Base-by-base conservation (phyloP, 2,113 vertebrate species). In the Microcebus tavaratra region DNA sequence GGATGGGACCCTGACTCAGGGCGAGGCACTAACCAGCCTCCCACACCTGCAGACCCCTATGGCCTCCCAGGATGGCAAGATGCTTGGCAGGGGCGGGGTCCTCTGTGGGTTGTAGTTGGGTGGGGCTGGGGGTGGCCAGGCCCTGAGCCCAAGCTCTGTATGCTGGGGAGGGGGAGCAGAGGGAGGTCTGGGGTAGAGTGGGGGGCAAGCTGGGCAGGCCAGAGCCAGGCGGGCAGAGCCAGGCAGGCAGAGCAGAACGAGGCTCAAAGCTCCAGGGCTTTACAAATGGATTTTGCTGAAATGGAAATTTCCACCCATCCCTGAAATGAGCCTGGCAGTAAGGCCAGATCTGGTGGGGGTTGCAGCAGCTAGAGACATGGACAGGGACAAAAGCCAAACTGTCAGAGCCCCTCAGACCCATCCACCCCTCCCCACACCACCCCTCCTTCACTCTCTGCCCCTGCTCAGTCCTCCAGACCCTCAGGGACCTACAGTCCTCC, bases 231-330 rank as follows among this genome's bases (percentile, higher is more conserved):
- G 23, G 63, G 61, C 88, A 97, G 88, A 95, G 90, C 73, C 94
- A 96, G 75, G 92, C 80, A 0, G 83, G 90, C 92, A 96, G 78
- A 97, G 72, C 90, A 92, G 94, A 96, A 88, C 0, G 25, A 98
- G 87, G 93, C 97, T 94, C 92, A 98, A 97, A 98, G 95, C 98
- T 97, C 97, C 90, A 97, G 96, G 97, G 96, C 96, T 98, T 98
- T 97, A 93, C 97, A 98, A 98, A 98, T 98, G 97, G 96, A 97
- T 97, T 98, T 97, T 97, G 96, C 97, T 97, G 90, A 98, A 98
- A 98, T 97, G 98, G 98, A 98, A 98, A 98, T 98, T 98, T 98
- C 98, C 98, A 97, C 70, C 97, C 97, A 97, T 97, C 97, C 97
- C 96, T 98, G 97, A 98, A 97, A 98, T 97, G 97, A 98, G 83